These are phyloP conservation scores for Amphipoea oculea DNA, from an alignment of 2,888 invertebrate species.

Conservation along the genomic window DNA sequence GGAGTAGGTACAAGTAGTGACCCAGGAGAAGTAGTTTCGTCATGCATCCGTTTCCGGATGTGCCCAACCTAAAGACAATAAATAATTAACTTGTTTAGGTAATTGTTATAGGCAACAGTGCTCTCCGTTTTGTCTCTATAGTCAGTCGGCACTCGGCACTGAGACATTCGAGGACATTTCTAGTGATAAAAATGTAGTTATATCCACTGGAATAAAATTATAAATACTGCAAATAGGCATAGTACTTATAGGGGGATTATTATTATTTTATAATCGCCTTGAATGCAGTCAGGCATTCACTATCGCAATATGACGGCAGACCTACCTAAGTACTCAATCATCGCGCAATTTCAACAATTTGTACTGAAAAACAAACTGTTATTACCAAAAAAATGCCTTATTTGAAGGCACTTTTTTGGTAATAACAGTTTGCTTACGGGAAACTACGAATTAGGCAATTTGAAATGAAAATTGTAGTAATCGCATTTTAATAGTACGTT, in stretches of 20 bases:
- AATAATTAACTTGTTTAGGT: background rate
- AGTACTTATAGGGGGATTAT: background rate
- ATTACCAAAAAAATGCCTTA: too few relatives aligned
- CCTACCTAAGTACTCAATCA: slow-evolving; percentile 24
- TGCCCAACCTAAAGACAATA: background rate
- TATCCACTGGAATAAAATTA: background rate
- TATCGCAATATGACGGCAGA: slow-evolving; percentile 12
- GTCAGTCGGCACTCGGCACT: background rate
- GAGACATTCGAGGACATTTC: slow-evolving; percentile 9
- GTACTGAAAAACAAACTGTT: background rate
- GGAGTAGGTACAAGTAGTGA: background rate
- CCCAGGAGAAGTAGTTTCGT: background rate
- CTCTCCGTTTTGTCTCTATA: background rate
- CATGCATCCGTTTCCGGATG: background rate
- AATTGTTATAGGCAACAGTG: background rate
- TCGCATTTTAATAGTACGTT: slow-evolving; percentile 47
- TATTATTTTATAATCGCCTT: slow-evolving; percentile 11
- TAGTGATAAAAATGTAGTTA: slow-evolving; percentile 15
- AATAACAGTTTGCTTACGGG: slow-evolving; percentile 42
- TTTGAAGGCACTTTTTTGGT: slow-evolving; percentile 30
- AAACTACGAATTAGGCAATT: slow-evolving; percentile 45
- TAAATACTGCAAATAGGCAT: slow-evolving; percentile 1
- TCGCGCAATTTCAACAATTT: slow-evolving; percentile 34
- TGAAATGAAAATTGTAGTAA: slow-evolving; percentile 50
- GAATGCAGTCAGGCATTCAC: slow-evolving; percentile 9